Conservation (phyloP, 2,113 vertebrate species). For the Plectropomus leopardus region DNA sequence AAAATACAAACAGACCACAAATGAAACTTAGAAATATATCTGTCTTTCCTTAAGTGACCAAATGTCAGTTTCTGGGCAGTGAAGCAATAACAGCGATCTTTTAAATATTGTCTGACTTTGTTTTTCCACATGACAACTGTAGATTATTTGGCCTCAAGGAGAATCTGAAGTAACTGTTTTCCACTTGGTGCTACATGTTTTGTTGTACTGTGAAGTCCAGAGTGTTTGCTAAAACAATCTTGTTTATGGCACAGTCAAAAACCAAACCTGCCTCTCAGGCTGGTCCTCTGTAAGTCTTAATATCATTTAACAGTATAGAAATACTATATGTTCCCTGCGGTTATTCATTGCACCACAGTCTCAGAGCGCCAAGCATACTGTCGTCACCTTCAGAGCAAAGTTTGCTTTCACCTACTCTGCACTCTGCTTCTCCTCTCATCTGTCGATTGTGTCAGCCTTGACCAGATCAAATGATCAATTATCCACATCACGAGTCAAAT, state of each 20-base stretch:
- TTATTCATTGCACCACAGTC: no score
- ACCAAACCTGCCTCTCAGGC: background rate
- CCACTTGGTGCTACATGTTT: constrained; percentile 18
- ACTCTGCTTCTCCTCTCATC: no score
- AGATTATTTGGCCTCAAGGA: constrained; percentile 24
- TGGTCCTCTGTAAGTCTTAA: background rate
- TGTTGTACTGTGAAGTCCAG: background rate
- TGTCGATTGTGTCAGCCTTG: no score
- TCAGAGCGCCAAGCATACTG: no score
- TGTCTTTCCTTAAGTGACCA: background rate
- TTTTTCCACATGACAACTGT: constrained; percentile 41
- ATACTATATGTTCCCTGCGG: no score
- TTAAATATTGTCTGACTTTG: constrained; percentile 38
- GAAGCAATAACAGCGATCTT: constrained; percentile 19
- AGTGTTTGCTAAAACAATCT: background rate
- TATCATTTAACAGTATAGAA: background rate
- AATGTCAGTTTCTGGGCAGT: constrained; percentile 22
- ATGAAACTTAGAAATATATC: background rate
- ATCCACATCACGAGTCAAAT: no score
- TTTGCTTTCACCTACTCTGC: no score
- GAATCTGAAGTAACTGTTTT: constrained; percentile 37
- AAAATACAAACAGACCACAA: constrained; percentile 33
- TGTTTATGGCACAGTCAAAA: background rate
- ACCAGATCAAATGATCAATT: no score
- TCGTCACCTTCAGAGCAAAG: no score